These are phyloP conservation scores for Sycon ciliatum DNA, from an alignment of 37 sponge, comb jelly and placozoan genomes.

Conservation along the genomic window DNA sequence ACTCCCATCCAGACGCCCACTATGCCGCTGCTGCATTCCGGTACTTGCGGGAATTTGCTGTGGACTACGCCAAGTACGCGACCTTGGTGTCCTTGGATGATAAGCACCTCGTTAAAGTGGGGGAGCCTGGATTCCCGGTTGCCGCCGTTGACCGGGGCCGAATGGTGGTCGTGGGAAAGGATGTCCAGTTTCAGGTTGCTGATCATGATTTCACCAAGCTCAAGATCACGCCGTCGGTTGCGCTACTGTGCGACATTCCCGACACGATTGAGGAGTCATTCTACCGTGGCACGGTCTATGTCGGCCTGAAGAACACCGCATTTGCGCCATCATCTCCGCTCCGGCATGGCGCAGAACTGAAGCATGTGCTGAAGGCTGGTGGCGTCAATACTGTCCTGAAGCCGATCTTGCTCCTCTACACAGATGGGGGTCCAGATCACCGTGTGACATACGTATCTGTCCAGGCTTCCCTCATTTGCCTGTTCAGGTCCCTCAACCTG, in stretches of 20 bases:
- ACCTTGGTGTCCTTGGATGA: slow-evolving; percentile 33
- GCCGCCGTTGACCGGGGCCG: slow-evolving; percentile 46
- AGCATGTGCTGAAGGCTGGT: background rate
- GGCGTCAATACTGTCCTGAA: no score
- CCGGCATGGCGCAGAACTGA: slow-evolving; percentile 32
- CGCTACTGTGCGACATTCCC: slow-evolving; percentile 26
- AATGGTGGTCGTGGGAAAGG: slow-evolving; percentile 20
- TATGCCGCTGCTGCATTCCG: slow-evolving; percentile 38
- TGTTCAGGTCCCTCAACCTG: slow-evolving; percentile 35
- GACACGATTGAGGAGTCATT: slow-evolving; percentile 29
- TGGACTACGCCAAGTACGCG: slow-evolving; percentile 22
- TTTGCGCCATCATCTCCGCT: slow-evolving; percentile 35
- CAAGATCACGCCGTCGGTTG: slow-evolving; percentile 34
- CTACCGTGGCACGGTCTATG: slow-evolving; percentile 25
- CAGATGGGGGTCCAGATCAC: slow-evolving; percentile 49
- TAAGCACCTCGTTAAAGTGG: slow-evolving; percentile 49
- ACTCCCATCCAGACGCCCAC: slow-evolving; percentile 32
- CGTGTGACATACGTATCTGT: slow-evolving; percentile 42
- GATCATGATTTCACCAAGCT: slow-evolving; percentile 52
- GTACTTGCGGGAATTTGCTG: slow-evolving; percentile 33
- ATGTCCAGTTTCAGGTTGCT: slow-evolving; percentile 39
- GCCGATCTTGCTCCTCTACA: slow-evolving; percentile 30
- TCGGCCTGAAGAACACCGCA: slow-evolving; percentile 28
- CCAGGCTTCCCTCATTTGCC: slow-evolving; percentile 33
- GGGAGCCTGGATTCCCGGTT: slow-evolving; percentile 50